Evolutionary conservation across 2,888 invertebrate genomes (phyloP), one percentile per base, ranked within the genome.

Genomic region (Chloroclystis v-ata): DNA sequence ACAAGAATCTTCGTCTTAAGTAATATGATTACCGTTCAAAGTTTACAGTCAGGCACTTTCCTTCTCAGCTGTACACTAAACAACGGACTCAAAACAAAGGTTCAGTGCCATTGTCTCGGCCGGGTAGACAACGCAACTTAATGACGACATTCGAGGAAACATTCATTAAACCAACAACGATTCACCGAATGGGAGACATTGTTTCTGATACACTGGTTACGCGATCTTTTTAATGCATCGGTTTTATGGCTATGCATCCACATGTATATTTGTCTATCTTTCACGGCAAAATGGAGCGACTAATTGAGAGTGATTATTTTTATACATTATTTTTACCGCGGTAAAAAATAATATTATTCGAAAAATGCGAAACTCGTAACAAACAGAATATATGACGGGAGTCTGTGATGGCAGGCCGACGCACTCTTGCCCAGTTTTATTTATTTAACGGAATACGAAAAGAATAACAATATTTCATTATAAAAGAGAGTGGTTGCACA

Each of bases 121-220:
- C 70, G 68, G 64, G 63, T 68, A 72, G 69, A 74, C 74, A 69
- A 74, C 75, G 61, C 59, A 16, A 33, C 76, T 79, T 82, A 82
- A 83, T 81, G 76, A 75, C 80, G 78, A 82, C 83, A 82, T 77
- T 74, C 72, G 75, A 79, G 81, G 76, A 79, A 81, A 78, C 70
- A 76, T 83, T 83, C 81, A 83, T 84, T 83, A 82, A 81, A 75
- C 69, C 74, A 72, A 75, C 76, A 73, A 71, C 74, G 72, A 70
- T 70, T 64, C 70, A 60, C 61, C 63, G 67, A 72, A 72, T 72
- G 70, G 71, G 74, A 73, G 72, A 72, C 72, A 73, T 74, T 44
- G 47, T 49, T 44, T 49, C 49, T 52, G 54, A 56, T 60, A 54
- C 49, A 54, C 40, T 43, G 48, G 37, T 52, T 54, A 47, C 37